A percentile compares a stretch with the other conserved stretches of the same genome.
Evolutionary conservation across 2,888 invertebrate genomes (phyloP).

Genomic region (Resseliella maxima): DNA sequence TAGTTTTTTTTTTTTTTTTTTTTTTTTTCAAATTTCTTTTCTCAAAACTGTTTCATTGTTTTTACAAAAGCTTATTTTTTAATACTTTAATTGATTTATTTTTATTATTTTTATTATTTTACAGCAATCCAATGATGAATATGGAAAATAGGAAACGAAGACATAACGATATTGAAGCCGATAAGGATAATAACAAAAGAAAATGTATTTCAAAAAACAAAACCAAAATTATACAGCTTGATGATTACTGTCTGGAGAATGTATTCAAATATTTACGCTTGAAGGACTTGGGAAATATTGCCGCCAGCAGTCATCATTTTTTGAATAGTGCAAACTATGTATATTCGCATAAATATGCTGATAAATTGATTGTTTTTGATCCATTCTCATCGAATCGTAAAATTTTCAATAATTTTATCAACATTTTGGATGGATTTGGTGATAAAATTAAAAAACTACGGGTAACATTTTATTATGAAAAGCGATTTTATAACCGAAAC

Average conservation of each 20-base stretch:
- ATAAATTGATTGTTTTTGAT: background rate
- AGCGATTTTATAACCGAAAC: background rate
- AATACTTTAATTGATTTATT: slow-evolving; percentile 9
- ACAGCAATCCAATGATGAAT: background rate
- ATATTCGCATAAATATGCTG: background rate
- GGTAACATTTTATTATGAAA: background rate
- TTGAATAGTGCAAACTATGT: background rate
- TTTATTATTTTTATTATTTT: background rate
- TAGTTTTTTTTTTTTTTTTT: no score
- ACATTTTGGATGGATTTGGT: slow-evolving; percentile 18
- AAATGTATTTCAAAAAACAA: background rate
- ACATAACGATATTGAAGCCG: background rate
- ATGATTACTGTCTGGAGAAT: background rate
- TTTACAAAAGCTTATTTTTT: background rate
- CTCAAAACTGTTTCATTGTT: background rate
- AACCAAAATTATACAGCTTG: background rate
- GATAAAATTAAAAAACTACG: background rate
- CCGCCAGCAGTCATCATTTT: background rate
- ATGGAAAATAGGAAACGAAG: background rate
- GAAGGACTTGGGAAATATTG: background rate
- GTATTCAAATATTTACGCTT: background rate
- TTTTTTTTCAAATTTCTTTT: no score
- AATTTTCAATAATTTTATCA: background rate
- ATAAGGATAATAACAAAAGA: background rate
- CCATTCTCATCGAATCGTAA: background rate